Conservation (phyloP, 2,888 invertebrate genomes). For the Hypsopygia costalis region DNA sequence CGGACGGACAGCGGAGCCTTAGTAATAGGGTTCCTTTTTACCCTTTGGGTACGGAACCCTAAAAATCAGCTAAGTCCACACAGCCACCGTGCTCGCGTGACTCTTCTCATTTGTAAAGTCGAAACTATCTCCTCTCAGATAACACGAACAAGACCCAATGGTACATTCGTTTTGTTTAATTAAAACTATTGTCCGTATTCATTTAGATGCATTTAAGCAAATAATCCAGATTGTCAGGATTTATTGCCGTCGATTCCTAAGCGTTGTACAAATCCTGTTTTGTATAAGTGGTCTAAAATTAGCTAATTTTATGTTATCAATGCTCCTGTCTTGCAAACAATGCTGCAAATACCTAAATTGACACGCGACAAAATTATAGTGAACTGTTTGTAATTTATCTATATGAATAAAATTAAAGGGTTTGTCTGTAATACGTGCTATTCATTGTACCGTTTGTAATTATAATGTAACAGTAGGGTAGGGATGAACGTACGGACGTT, state of each 20-base stretch:
- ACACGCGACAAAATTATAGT: neutral
- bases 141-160: constrained; percentile 38
- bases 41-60: too few relatives aligned
- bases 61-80: too few relatives aligned
- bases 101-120: constrained; percentile 63
- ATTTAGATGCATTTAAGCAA: constrained; percentile 39
- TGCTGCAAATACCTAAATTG: neutral
- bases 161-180: constrained; percentile 45
- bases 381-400: neutral
- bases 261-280: neutral
- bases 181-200: constrained; percentile 45
- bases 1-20: too few relatives aligned
- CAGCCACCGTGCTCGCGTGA: constrained; percentile 52
- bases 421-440: too few relatives aligned
- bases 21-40: too few relatives aligned
- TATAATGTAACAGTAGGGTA: too few relatives aligned
- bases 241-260: constrained; percentile 27
- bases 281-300: neutral
- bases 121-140: constrained; percentile 44
- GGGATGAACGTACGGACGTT: too few relatives aligned
- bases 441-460: too few relatives aligned
- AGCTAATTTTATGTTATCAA: neutral
- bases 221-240: constrained; percentile 28
- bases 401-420: too few relatives aligned
- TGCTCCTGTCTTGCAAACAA: neutral